These are phyloP conservation scores for Stenichneumon culpator DNA, from an alignment of 2,888 invertebrate species.

Conservation along the genomic window DNA sequence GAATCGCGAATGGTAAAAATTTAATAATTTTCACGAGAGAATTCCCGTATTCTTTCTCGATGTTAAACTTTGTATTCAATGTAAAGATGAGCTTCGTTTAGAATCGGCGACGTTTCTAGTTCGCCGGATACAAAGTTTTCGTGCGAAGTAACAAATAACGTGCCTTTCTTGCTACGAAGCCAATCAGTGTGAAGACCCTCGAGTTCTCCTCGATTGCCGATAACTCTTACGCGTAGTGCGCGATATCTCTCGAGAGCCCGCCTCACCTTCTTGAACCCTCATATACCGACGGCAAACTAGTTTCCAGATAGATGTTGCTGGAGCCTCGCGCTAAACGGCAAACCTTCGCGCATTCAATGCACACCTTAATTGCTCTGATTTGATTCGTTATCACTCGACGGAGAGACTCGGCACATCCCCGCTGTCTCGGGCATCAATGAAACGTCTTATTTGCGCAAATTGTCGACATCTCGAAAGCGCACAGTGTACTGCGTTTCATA, in stretches of 20 bases:
- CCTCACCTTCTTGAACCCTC: constrained; percentile 39
- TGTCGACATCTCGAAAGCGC: constrained; percentile 11
- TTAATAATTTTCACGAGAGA: neutral
- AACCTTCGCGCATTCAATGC: constrained; percentile 78
- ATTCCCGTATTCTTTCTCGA: neutral
- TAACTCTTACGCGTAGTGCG: neutral
- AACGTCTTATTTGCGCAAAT: constrained; percentile 22
- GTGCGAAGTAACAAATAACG: constrained; percentile 62
- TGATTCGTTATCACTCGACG: constrained; percentile 75
- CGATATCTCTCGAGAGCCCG: constrained; percentile 17
- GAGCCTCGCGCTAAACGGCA: constrained; percentile 34
- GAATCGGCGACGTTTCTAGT: neutral
- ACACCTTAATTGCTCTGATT: constrained; percentile 84
- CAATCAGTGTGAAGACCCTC: constrained; percentile 74
- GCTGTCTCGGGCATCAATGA: constrained; percentile 38
- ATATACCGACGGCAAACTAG: constrained; percentile 41
- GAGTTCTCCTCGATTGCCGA: constrained; percentile 28
- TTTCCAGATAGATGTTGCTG: constrained; percentile 36
- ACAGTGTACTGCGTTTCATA: constrained; percentile 11
- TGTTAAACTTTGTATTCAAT: neutral
- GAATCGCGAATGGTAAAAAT: neutral
- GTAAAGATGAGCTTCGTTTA: constrained; percentile 33
- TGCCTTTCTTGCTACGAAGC: constrained; percentile 78
- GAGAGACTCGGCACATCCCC: constrained; percentile 31
- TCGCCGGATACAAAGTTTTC: constrained; percentile 41